These are phyloP conservation scores for Phenacoccus solenopsis DNA, from an alignment of 1,140 invertebrate genomes.

Conservation along the genomic window DNA sequence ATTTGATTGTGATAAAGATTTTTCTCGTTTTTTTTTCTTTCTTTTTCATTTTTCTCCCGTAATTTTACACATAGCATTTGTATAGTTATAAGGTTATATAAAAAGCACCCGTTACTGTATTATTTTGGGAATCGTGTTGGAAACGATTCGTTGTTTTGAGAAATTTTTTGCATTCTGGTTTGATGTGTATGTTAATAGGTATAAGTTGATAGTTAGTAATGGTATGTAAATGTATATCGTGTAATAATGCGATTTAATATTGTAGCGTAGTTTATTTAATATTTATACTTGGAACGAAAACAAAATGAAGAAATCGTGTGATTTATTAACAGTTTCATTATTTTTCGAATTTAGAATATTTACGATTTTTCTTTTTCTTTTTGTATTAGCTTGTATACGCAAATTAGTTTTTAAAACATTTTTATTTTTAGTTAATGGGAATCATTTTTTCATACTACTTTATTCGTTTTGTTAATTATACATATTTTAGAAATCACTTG, in stretches of 20 bases:
- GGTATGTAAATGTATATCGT: no score
- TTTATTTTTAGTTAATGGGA: not conserved
- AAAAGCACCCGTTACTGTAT: no score
- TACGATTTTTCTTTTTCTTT: not conserved
- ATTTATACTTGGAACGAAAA: no score
- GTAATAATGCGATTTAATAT: no score
- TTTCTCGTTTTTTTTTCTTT: not conserved
- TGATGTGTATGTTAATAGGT: no score
- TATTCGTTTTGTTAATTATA: constrained; percentile 3
- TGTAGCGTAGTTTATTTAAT: no score
- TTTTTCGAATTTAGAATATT: not conserved
- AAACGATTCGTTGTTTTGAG: no score
- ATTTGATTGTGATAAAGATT: not conserved
- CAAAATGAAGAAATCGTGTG: not conserved
- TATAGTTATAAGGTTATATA: not conserved
- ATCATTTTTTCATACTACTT: not conserved
- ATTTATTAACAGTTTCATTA: not conserved
- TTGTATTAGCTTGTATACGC: not conserved
- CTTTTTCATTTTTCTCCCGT: not conserved
- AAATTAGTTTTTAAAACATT: not conserved
- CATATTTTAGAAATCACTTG: not conserved
- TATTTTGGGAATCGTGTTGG: no score
- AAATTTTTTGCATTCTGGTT: no score
- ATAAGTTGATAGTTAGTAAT: no score
- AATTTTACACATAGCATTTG: not conserved